phyloP scores from a whole-genome alignment of 2,888 invertebrate genomes.

The Protonemura montana region DNA sequence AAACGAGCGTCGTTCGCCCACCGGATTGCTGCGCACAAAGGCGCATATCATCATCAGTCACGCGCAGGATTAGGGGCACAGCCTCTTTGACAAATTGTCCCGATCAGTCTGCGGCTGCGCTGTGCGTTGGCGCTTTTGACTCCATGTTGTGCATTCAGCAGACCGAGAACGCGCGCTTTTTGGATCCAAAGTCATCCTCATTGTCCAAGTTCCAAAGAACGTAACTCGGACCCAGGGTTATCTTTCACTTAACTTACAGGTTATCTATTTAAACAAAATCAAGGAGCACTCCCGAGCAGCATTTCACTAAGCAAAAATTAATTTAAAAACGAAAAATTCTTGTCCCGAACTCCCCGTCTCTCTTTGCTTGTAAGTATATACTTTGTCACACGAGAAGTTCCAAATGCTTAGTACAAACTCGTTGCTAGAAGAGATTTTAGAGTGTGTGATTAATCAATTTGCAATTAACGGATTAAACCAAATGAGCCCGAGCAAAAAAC shows the following conservation, averaged over 20 bases:
- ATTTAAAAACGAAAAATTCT: too few relatives aligned
- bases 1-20: background rate
- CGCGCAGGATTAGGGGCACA: background rate
- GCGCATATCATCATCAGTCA: background rate
- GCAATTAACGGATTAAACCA: background rate
- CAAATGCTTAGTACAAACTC: background rate
- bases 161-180: too few relatives aligned
- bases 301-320: too few relatives aligned
- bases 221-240: too few relatives aligned
- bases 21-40: background rate
- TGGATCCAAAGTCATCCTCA: too few relatives aligned
- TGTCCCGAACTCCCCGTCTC: too few relatives aligned
- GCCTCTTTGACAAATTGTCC: constrained; percentile 7
- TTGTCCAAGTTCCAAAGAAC: too few relatives aligned
- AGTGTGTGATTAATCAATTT: background rate
- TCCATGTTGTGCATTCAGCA: background rate
- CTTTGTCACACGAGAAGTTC: too few relatives aligned
- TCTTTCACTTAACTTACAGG: too few relatives aligned
- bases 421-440: background rate
- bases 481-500: background rate
- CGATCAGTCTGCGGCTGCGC: background rate
- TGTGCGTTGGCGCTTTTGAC: background rate
- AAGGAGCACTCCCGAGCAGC: too few relatives aligned
- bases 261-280: too few relatives aligned
- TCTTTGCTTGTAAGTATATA: too few relatives aligned